These are phyloP conservation scores for Tetanocera ferruginea DNA, from an alignment of 2,888 invertebrate genomes.

Conservation along the genomic window DNA sequence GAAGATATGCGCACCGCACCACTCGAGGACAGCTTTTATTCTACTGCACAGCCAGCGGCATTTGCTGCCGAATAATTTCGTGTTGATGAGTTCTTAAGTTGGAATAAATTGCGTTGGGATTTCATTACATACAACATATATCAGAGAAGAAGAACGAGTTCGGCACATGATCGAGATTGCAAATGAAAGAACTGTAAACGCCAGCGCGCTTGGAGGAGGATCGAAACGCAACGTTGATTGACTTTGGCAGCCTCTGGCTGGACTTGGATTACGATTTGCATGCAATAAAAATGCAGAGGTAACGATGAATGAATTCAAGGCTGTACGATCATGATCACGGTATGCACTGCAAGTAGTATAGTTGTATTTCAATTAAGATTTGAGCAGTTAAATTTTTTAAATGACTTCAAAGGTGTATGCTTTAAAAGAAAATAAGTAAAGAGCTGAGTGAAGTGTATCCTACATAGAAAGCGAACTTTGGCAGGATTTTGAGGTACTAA, in stretches of 20 bases:
- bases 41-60: slow-evolving; percentile 20
- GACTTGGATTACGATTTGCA: slow-evolving; percentile 41
- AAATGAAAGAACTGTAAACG: slow-evolving; percentile 13
- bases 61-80: slow-evolving; percentile 37
- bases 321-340: slow-evolving; percentile 12
- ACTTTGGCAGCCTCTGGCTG: slow-evolving; percentile 35
- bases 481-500: too few relatives aligned
- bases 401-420: neutral
- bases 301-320: slow-evolving; percentile 37
- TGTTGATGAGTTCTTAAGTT: slow-evolving; percentile 33
- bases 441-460: neutral
- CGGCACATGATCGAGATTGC: neutral
- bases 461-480: too few relatives aligned
- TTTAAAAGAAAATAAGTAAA: neutral
- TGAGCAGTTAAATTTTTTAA: slow-evolving; percentile 12
- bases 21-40: neutral
- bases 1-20: neutral
- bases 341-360: slow-evolving; percentile 43
- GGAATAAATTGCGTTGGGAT: neutral
- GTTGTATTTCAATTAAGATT: slow-evolving; percentile 36
- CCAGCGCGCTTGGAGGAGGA: neutral
- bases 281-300: slow-evolving; percentile 40
- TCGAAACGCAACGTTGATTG: slow-evolving; percentile 28
- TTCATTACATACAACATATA: neutral
- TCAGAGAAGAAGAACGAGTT: neutral